Evolutionary conservation across 1,140 invertebrate genomes (phyloP), one percentile per base, ranked within the genome.

Genomic region (Aphis craccivora): DNA sequence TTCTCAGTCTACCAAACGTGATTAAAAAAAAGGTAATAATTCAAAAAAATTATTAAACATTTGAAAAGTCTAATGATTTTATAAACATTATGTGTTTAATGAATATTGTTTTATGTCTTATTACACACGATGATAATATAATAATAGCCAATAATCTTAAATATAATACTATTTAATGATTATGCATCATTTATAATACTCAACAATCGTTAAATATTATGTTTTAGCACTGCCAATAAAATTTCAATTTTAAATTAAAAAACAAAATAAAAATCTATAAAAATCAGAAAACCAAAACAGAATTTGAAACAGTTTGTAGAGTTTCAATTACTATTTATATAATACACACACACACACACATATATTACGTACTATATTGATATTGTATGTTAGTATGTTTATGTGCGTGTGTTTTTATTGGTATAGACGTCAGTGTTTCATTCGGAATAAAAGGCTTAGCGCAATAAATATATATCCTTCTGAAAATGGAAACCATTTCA

Each of bases 401-500:
- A 43, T 86, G 30, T 45, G 51, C 37, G 37, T 37, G 48, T 88
- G n/a, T 55, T 89, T 89, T 89, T 89, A 89, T 89, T 89, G 51
- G 88, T 55, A 89, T 89, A 53, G 88, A 89, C 88, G 88, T 89
- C 88, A 89, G 51, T 51, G 88, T 55, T 89, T 89, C 51, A 55
- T 55, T 89, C 88, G 51, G 35, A 89, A 89, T 89, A 89, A 89
- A 89, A 55, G 88, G 35, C 51, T 89, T 55, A 55, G 88, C 1
- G 51, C 51, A 89, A 89, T 89, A 89, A 55, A 89, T 89, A 55
- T 89, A 89, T 55, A 55, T 89, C 35, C 35, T 89, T 89, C 88
- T 37, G 35, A 53, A 89, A 89, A 89, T 89, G 35, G 51, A 40
- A 89, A 89, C 48, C 22, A 23, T 89, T 89, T 37, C 88, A 89